Evolutionary conservation across 2,113 vertebrate species (phyloP), one percentile per base, ranked within the genome.

Genomic region (Tichodroma muraria): DNA sequence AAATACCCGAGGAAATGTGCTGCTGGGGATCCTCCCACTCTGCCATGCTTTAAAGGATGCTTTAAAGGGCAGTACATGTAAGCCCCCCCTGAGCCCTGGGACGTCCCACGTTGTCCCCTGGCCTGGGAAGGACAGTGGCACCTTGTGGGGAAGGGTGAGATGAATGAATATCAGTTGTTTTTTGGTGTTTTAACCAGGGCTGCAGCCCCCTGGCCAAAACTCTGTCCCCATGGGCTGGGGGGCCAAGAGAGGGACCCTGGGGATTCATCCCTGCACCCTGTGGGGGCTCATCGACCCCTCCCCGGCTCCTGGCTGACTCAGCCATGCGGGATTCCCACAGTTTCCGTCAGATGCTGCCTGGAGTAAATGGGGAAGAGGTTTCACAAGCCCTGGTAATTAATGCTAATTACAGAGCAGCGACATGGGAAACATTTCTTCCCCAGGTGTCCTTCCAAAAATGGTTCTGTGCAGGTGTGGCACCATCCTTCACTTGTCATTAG

Each of bases 391-490:
- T 35, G 35, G 87, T 96, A 96, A 97, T 97, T 96, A 97, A 94
- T 93, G 94, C 89, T 96, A 95, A 97, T 97, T 96, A 95, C 93
- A 97, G 94, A 97, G 89, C 91, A 97, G 93, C 77, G 52, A 83
- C 94, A 93, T 91, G 93, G 63, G 94, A 97, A 95, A 94, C 85
- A 86, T 88, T 94, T 88, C 85, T 95, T 96, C 95, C 92, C 92
- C 88, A 88, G 94, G 91, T 96, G 91, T 88, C 95, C 88, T 97
- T 96, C 95, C 96, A 91, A 95, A 97, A 95, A 94, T 89, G 95
- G 84, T 83, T 96, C 72, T 60, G 56, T 90, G 80, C 80, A 88
- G 96, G 96, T 94, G 93, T 95, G 94, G 91, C 90, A 68, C 56
- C 82, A 73, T 75, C 88, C 82, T 68, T 80, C 5, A 15, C 92